A percentile compares a stretch with the other conserved stretches of the same genome.
Evolutionary conservation across 2,888 invertebrate genomes (phyloP).

Genomic region (Melanchra persicariae): DNA sequence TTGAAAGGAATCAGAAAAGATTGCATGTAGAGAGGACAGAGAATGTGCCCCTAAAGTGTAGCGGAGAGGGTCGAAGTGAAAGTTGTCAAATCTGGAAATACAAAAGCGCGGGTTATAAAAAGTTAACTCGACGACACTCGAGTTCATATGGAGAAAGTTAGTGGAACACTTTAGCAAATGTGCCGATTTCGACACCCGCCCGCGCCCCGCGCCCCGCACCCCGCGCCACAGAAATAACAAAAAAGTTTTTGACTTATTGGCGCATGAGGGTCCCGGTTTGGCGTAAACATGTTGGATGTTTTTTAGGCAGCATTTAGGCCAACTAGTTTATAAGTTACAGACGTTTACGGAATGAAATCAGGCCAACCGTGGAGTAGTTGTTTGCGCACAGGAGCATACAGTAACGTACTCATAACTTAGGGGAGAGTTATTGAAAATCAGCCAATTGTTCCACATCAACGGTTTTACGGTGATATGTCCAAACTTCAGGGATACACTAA

Average conservation of each 20-base stretch:
- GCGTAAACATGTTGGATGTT: conserved; percentile 85
- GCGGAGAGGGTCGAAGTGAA: conserved; percentile 60
- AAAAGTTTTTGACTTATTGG: conserved; percentile 80
- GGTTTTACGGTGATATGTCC: conserved; percentile 50
- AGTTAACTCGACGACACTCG: conserved; percentile 79
- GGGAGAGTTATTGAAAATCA: conserved; percentile 62
- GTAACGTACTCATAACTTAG: conserved; percentile 59
- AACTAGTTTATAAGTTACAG: conserved; percentile 79
- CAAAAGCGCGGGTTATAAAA: conserved; percentile 78
- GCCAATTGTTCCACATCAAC: conserved; percentile 59
- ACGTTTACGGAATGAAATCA: conserved; percentile 76
- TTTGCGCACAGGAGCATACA: conserved; percentile 62
- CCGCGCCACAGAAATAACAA: conserved; percentile 78
- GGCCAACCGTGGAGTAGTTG: conserved; percentile 67
- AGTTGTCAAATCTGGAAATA: conserved; percentile 78
- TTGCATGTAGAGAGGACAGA: conserved; percentile 50
- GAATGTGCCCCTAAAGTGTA: conserved; percentile 58
- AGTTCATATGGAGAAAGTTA: conserved; percentile 84
- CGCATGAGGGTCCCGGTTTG: conserved; percentile 67
- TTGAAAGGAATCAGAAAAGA: conserved; percentile 59
- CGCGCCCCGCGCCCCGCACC: conserved; percentile 66
- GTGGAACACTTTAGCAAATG: conserved; percentile 85
- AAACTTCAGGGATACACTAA: conserved; percentile 36
- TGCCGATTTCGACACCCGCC: conserved; percentile 80
- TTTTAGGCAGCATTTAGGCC: conserved; percentile 81